Percentiles rank a stretch among this genome's conserved stretches.
phyloP scores from a whole-genome alignment of 2,797 vertebrate species.

The Loriculus beryllinus region DNA sequence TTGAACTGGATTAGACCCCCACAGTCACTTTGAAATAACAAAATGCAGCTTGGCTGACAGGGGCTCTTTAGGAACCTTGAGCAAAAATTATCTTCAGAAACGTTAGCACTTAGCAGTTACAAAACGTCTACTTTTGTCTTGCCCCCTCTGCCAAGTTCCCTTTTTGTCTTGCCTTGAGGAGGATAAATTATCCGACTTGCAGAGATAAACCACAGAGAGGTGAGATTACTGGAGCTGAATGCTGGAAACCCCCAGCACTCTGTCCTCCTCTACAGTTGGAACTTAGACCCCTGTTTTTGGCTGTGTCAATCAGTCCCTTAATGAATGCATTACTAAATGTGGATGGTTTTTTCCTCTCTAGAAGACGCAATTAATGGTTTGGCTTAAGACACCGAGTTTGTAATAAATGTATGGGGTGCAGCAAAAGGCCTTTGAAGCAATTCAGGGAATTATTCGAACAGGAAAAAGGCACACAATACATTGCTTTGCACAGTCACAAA shows the following conservation, averaged over 20 bases:
- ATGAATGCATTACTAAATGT: conserved; percentile 53
- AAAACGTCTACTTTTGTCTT: conserved; percentile 67
- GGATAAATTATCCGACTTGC: conserved; percentile 69
- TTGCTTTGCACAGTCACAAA: not conserved
- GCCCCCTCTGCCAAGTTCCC: conserved; percentile 55
- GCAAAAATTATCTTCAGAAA: conserved; percentile 39
- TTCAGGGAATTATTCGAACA: not conserved
- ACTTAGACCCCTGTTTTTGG: conserved; percentile 52
- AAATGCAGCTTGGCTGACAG: conserved; percentile 30
- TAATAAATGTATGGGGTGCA: not conserved
- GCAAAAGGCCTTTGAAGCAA: not conserved
- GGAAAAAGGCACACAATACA: fast-evolving
- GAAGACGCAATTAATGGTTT: conserved; percentile 72
- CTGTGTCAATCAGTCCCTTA: conserved; percentile 63
- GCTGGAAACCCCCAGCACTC: conserved; percentile 46
- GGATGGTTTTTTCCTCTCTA: not conserved
- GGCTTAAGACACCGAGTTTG: conserved; percentile 27
- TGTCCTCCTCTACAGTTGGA: conserved; percentile 14
- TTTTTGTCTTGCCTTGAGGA: conserved; percentile 65
- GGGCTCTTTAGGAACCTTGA: conserved; percentile 46
- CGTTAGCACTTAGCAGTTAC: conserved; percentile 45
- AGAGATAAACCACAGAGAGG: conserved; percentile 72
- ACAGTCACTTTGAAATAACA: conserved; percentile 46
- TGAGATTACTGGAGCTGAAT: conserved; percentile 64
- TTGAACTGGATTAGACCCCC: conserved; percentile 41